Conservation (phyloP, 1,140 invertebrate genomes). For the Platorchestia sp. region DNA sequence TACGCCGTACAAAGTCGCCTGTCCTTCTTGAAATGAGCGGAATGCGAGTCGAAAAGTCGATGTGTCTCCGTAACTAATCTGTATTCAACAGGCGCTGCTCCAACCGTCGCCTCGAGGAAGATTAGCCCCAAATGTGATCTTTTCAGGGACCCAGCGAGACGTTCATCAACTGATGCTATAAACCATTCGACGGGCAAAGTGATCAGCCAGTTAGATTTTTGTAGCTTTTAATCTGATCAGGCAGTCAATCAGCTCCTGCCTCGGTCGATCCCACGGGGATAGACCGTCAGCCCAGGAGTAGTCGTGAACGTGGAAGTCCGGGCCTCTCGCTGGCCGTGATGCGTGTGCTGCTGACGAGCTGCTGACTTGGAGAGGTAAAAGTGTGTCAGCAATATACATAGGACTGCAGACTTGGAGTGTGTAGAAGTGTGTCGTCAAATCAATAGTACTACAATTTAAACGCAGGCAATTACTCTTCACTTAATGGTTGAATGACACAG, state of each 20-base stretch:
- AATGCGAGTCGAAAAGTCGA: background rate
- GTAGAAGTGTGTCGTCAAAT: background rate
- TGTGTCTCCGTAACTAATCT: background rate
- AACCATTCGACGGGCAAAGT: constrained; percentile 38
- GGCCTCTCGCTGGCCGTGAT: background rate
- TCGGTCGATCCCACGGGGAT: background rate
- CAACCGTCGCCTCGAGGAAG: background rate
- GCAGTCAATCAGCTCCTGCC: constrained; percentile 30
- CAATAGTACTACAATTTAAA: too few species aligned
- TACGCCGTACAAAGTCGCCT: too few species aligned
- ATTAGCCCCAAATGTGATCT: constrained; percentile 12
- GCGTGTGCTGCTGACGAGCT: background rate
- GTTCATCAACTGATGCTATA: constrained; percentile 42
- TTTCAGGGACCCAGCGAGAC: constrained; percentile 16
- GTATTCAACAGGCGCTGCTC: background rate
- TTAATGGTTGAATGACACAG: too few species aligned
- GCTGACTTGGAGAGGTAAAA: background rate
- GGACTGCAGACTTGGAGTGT: background rate
- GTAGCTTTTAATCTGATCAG: constrained; percentile 10
- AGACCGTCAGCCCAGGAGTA: background rate
- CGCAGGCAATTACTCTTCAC: too few species aligned
- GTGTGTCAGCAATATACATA: background rate
- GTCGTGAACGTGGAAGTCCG: background rate
- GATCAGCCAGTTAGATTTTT: constrained; percentile 44
- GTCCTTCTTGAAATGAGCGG: background rate